phyloP scores from a whole-genome alignment of 2,888 invertebrate species.

The Eilema sororculum region DNA sequence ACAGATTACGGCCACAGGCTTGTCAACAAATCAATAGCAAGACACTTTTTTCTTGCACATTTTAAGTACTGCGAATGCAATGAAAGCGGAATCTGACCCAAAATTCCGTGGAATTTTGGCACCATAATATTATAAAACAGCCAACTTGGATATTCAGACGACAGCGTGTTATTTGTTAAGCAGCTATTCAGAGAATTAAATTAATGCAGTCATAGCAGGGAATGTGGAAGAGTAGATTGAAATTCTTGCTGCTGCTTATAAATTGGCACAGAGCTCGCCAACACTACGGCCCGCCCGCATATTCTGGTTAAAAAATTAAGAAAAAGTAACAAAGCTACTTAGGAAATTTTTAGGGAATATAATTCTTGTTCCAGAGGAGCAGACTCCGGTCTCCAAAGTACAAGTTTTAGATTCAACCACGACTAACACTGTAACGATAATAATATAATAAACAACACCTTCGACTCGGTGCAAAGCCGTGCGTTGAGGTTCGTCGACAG shows the following conservation, averaged over 20 bases:
- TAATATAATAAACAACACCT: too few species aligned
- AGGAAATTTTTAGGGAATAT: background rate
- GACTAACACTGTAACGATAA: background rate
- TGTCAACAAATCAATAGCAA: background rate
- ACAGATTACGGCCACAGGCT: background rate
- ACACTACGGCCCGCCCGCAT: background rate
- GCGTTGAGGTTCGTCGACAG: too few species aligned
- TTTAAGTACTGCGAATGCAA: background rate
- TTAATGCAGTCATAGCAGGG: background rate
- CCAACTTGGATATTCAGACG: background rate
- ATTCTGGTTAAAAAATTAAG: background rate
- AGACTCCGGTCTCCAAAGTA: too few species aligned
- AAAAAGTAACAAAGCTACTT: background rate
- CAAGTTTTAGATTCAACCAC: too few species aligned
- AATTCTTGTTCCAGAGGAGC: too few species aligned
- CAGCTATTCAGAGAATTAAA: slow-evolving; percentile 4
- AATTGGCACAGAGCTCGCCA: background rate
- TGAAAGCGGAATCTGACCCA: background rate
- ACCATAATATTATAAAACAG: background rate
- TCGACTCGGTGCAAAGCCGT: too few species aligned
- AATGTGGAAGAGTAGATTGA: slow-evolving; percentile 1
- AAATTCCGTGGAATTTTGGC: background rate
- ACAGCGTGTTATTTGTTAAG: background rate
- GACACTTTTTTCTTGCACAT: background rate
- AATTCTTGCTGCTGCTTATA: background rate